Conservation (phyloP, 2,888 invertebrate species). For the Andricus quercusramuli region DNA sequence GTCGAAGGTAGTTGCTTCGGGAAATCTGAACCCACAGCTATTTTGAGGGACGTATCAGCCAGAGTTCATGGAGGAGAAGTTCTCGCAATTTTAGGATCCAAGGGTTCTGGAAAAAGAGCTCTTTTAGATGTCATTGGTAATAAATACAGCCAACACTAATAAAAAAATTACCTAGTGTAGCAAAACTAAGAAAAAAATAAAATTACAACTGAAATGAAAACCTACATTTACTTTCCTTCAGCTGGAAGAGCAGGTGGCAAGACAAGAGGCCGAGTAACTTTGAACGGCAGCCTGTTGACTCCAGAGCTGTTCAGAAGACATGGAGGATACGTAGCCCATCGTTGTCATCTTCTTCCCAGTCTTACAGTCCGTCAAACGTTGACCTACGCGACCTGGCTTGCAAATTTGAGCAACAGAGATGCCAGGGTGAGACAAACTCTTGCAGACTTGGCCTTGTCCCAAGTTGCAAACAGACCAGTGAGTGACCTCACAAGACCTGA, state of each 20-base stretch:
- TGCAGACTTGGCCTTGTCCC: constrained; percentile 95
- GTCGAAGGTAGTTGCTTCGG: constrained; percentile 70
- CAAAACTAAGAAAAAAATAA: too few species aligned
- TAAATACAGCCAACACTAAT: background rate
- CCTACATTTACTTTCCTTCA: constrained; percentile 48
- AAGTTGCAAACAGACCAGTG: constrained; percentile 91
- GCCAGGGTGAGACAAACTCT: constrained; percentile 95
- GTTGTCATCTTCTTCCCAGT: constrained; percentile 90
- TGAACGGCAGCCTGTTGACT: constrained; percentile 92
- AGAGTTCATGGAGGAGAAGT: constrained; percentile 96
- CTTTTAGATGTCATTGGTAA: constrained; percentile 91
- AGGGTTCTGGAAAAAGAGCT: constrained; percentile 97
- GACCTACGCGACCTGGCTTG: constrained; percentile 84
- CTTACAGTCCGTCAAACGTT: constrained; percentile 93
- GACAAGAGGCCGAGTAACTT: constrained; percentile 92
- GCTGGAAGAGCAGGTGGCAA: constrained; percentile 87
- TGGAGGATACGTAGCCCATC: constrained; percentile 93
- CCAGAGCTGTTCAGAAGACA: constrained; percentile 90
- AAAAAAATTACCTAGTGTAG: background rate
- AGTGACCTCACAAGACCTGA: constrained; percentile 93
- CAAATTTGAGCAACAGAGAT: constrained; percentile 73
- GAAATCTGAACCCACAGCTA: constrained; percentile 80
- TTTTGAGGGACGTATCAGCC: constrained; percentile 95
- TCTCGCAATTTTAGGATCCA: constrained; percentile 94
- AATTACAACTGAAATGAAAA: background rate